phyloP scores from a whole-genome alignment of 2,888 invertebrate species.

The Eubasilissa splendida region DNA sequence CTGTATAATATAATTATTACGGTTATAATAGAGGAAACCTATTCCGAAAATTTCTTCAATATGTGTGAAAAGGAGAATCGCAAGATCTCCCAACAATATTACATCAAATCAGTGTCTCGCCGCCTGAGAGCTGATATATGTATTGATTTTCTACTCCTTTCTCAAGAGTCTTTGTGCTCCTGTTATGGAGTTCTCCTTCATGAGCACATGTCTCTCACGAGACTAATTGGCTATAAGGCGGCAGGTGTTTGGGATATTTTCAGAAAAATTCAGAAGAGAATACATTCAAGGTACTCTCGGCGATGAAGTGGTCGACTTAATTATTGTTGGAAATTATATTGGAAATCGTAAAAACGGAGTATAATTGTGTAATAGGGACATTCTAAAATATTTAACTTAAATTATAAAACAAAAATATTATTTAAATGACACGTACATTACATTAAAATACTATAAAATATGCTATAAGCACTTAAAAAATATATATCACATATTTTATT shows the following conservation, averaged over 20 bases:
- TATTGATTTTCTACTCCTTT: constrained; percentile 21
- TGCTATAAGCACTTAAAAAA: too few relatives aligned
- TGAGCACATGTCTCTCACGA: constrained; percentile 24
- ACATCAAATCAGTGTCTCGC: not conserved
- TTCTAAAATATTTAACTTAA: too few relatives aligned
- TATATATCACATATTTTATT: too few relatives aligned
- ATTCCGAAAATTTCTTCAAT: too few relatives aligned
- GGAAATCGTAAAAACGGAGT: too few relatives aligned
- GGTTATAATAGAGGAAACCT: too few relatives aligned
- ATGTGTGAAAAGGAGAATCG: too few relatives aligned
- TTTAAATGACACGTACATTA: too few relatives aligned
- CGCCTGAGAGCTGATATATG: not conserved
- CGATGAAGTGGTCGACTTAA: not conserved
- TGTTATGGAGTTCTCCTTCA: not conserved
- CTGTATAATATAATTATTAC: too few relatives aligned
- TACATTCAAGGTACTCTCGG: not conserved
- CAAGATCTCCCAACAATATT: not conserved
- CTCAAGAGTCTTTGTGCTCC: not conserved
- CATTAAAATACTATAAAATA: too few relatives aligned
- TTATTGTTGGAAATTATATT: not conserved
- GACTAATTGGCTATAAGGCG: constrained; percentile 27
- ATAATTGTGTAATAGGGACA: too few relatives aligned
- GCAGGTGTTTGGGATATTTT: constrained; percentile 14
- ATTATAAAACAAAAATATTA: too few relatives aligned
- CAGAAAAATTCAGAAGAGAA: constrained; percentile 6